A percentile compares a stretch with the other conserved stretches of the same genome.
These are phyloP conservation scores for Bothrops jararaca DNA, from an alignment of 2,113 vertebrate species.

Conservation along the genomic window DNA sequence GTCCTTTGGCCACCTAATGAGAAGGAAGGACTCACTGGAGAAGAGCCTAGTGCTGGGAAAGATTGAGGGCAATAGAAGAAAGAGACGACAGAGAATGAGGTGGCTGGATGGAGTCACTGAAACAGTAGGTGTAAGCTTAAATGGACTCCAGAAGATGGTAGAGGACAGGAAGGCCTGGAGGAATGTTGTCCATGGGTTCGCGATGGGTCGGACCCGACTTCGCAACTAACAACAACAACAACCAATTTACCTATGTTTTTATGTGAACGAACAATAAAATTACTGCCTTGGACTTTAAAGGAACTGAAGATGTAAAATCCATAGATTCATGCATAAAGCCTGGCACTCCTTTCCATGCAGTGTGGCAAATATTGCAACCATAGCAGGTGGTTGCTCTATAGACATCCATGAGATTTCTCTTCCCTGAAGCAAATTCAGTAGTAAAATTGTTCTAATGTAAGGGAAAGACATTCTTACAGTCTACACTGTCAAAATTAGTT, in stretches of 20 bases:
- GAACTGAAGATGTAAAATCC: not conserved
- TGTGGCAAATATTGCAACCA: not conserved
- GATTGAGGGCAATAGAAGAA: too few relatives aligned
- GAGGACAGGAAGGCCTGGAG: too few relatives aligned
- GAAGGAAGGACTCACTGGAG: too few relatives aligned
- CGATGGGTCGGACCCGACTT: too few relatives aligned
- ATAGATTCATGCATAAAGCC: not conserved
- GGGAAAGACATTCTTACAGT: not conserved
- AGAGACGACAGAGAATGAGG: too few relatives aligned
- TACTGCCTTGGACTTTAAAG: not conserved
- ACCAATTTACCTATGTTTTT: not conserved
- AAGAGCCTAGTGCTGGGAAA: too few relatives aligned
- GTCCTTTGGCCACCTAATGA: too few relatives aligned
- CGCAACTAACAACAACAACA: too few relatives aligned
- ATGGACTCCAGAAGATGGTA: too few relatives aligned
- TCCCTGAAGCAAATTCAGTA: not conserved
- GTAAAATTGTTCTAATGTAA: not conserved
- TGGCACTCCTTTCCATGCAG: not conserved
- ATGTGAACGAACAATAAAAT: not conserved
- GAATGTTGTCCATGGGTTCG: too few relatives aligned
- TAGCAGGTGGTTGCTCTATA: not conserved
- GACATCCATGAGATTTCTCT: not conserved
- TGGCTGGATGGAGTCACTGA: too few relatives aligned
- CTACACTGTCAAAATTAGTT: not conserved
- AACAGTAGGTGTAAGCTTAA: too few relatives aligned